Conservation (phyloP, 1,140 invertebrate species). For the Penaeus vannamei region DNA sequence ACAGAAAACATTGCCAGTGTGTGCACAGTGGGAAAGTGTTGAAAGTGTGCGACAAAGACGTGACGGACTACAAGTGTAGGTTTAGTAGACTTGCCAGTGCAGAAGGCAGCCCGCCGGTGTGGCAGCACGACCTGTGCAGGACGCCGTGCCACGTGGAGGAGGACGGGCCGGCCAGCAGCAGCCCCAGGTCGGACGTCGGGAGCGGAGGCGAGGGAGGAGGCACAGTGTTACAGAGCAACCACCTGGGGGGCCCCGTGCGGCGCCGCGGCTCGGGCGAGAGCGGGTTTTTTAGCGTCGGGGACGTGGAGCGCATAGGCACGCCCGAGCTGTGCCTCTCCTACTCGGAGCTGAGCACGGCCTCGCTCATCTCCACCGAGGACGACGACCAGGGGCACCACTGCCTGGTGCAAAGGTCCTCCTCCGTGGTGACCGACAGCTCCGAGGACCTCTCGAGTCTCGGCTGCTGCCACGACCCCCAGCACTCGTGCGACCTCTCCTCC, state of each 20-base stretch:
- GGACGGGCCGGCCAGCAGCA: constrained; percentile 30
- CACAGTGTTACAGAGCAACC: constrained; percentile 70
- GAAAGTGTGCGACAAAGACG: constrained; percentile 40
- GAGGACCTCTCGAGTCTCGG: constrained; percentile 87
- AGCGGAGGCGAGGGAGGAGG: constrained; percentile 43
- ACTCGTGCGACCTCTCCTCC: constrained; percentile 49
- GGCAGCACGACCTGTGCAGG: constrained; percentile 34
- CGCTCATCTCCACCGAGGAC: constrained; percentile 77
- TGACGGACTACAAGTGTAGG: constrained; percentile 48
- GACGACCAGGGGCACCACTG: constrained; percentile 65
- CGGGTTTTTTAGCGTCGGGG: constrained; percentile 90
- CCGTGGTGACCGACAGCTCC: constrained; percentile 88
- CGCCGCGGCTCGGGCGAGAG: constrained; percentile 87
- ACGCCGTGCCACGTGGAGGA: constrained; percentile 3
- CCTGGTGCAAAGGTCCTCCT: constrained; percentile 81
- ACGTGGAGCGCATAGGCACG: constrained; percentile 77
- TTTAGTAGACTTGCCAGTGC: constrained; percentile 21
- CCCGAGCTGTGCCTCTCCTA: constrained; percentile 68
- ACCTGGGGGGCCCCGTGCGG: constrained; percentile 72
- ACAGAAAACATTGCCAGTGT: constrained; percentile 60
- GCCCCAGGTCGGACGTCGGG: constrained; percentile 45
- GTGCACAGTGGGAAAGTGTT: constrained; percentile 33
- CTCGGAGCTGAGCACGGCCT: constrained; percentile 70
- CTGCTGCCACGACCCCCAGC: constrained; percentile 69
- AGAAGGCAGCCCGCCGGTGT: constrained; percentile 44